Percentiles rank a stretch among this genome's conserved stretches.
Evolutionary conservation across 2,888 invertebrate genomes (phyloP).

Genomic region (Corbicula japonica): DNA sequence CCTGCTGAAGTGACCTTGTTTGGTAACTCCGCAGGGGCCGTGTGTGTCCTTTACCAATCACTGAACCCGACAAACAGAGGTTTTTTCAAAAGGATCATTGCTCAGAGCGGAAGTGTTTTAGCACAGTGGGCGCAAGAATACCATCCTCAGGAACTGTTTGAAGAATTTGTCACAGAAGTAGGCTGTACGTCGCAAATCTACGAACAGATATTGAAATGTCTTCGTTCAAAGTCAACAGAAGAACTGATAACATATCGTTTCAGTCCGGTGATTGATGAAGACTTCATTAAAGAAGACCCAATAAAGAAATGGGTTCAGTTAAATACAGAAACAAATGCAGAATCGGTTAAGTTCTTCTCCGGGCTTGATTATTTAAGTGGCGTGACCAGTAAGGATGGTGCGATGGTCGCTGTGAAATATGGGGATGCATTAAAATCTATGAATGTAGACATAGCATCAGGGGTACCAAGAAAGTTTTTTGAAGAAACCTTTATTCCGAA

Average conservation of each 20-base stretch:
- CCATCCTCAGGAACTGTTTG: constrained; percentile 88
- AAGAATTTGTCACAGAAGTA: constrained; percentile 88
- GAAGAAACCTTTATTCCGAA: constrained; percentile 6
- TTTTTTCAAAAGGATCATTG: constrained; percentile 72
- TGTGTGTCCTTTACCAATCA: constrained; percentile 70
- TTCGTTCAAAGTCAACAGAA: constrained; percentile 51
- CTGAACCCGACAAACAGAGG: constrained; percentile 65
- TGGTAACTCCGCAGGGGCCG: constrained; percentile 79
- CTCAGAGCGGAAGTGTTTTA: constrained; percentile 66
- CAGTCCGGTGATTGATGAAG: constrained; percentile 95
- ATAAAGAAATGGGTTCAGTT: too few species aligned
- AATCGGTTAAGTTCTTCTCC: too few species aligned
- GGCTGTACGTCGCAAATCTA: constrained; percentile 52
- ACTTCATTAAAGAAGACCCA: constrained; percentile 94
- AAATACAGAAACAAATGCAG: too few species aligned
- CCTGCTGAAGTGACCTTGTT: constrained; percentile 70
- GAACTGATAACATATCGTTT: constrained; percentile 88
- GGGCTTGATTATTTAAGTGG: too few species aligned
- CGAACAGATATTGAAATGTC: constrained; percentile 56
- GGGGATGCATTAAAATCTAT: background rate
- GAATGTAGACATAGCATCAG: constrained; percentile 7
- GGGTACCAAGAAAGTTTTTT: constrained; percentile 27
- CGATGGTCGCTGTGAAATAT: background rate
- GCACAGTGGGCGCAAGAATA: constrained; percentile 49
- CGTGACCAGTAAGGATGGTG: constrained; percentile 48